Evolutionary conservation across 2,797 vertebrate genomes (phyloP), one percentile per base, ranked within the genome.

Genomic region (Ctenopoma kingsleyae): DNA sequence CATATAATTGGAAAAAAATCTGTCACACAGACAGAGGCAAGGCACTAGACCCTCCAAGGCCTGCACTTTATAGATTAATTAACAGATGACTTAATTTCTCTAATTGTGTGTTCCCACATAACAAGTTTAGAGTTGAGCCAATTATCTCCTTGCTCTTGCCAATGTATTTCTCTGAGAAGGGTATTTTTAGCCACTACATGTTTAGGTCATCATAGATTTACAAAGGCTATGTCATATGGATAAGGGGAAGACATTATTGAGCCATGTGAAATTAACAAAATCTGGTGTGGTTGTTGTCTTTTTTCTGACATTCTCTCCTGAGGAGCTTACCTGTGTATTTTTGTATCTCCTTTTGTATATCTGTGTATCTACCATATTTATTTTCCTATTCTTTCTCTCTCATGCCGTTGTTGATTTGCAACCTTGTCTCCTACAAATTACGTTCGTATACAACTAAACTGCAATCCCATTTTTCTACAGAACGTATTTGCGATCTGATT

Each of bases 41-140:
- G 56, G 82, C 81, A 63, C 68, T 76, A 63, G 54, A 75, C 67
- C 72, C 83, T 87, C 53, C 51, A 76, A 89, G 84, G 72, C 89
- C 82, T 77, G 77, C 80, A 88, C 85, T 90, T 89, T 90, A 82
- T 71, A 83, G 81, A 88, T 91, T 84, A 87, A 91, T 92, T 90
- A 91, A 89, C 76, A 66, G 85, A 86, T 54, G 23, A 80, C 76
- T 90, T 87, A 65, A 71, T 86, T 83, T 82, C 75, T 89, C 86
- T 92, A 86, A 92, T 92, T 93, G 89, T 88, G 84, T 91, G 81
- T 91, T 89, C 80, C 78, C n/a, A n/a, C n/a, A n/a, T n/a, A n/a
- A n/a, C n/a, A n/a, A n/a, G n/a, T n/a, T n/a, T n/a, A n/a, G n/a
- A n/a, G n/a, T n/a, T n/a, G n/a, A n/a, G n/a, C n/a, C n/a, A n/a